These are phyloP conservation scores for Ctenoplectra terminalis DNA, from an alignment of 1,140 invertebrate species.

Conservation along the genomic window DNA sequence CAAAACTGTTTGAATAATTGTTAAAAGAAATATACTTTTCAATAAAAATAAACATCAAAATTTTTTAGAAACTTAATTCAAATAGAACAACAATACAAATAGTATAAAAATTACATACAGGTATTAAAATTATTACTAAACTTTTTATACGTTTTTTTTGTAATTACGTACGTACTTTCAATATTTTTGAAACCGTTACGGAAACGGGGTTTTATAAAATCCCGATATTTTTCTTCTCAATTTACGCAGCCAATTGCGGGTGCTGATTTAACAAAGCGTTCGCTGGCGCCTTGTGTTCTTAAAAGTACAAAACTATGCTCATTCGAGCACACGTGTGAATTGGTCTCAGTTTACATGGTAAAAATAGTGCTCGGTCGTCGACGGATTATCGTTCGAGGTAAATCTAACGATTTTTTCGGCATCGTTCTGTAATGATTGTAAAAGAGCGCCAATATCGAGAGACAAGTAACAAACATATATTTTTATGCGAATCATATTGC, in stretches of 20 bases:
- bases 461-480: neutral
- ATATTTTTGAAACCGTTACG: neutral
- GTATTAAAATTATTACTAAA: neutral
- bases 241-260: constrained; percentile 21
- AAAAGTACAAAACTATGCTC: constrained; percentile 15
- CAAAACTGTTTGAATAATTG: constrained; percentile 33
- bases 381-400: constrained; percentile 69
- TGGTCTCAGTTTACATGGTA: constrained; percentile 54
- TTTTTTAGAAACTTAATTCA: too few species aligned
- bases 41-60: neutral
- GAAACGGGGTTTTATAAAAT: neutral
- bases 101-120: neutral
- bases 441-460: constrained; percentile 42
- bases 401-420: constrained; percentile 72
- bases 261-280: constrained; percentile 31
- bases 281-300: constrained; percentile 8
- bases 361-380: constrained; percentile 58
- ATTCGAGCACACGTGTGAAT: constrained; percentile 47
- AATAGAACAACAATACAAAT: neutral
- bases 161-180: neutral
- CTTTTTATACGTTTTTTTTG: neutral
- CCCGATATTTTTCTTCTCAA: neutral
- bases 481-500: constrained; percentile 37
- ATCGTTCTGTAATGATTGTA: constrained; percentile 57
- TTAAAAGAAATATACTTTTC: constrained; percentile 50